Conservation (phyloP, 1,140 invertebrate species). For the Tetraneura akinire region DNA sequence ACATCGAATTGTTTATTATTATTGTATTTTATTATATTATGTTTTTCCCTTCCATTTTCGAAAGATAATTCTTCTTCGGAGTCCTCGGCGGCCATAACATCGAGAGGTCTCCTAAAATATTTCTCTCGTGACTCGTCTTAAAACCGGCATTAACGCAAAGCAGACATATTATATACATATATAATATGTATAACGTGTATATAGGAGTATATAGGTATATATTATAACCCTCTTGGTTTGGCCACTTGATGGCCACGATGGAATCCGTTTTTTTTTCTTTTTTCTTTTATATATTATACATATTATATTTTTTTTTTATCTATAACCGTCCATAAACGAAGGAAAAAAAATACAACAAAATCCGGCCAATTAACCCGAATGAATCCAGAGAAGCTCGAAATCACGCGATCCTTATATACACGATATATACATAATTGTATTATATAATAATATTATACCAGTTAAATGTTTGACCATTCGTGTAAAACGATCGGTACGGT, state of each 20-base stretch:
- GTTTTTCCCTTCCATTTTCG: too few relatives aligned
- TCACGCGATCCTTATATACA: neutral
- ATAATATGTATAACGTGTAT: too few relatives aligned
- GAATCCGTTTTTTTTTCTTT: slow-evolving; percentile 27
- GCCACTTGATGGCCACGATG: neutral
- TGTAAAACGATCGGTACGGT: slow-evolving; percentile 7
- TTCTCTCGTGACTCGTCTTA: slow-evolving; percentile 32
- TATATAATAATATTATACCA: neutral
- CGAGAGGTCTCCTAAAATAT: slow-evolving; percentile 38
- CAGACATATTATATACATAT: neutral
- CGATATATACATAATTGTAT: neutral
- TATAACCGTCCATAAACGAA: neutral
- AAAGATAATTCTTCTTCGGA: slow-evolving; percentile 25
- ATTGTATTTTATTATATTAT: neutral
- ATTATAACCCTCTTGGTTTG: neutral
- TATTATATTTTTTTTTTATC: too few relatives aligned
- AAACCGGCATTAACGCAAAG: slow-evolving; percentile 25
- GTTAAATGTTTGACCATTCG: neutral
- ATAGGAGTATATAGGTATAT: neutral
- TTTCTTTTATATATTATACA: too few relatives aligned
- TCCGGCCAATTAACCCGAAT: slow-evolving; percentile 28
- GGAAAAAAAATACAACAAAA: slow-evolving; percentile 34
- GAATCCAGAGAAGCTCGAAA: neutral
- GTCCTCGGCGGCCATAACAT: slow-evolving; percentile 42
- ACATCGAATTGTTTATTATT: slow-evolving; percentile 24